Evolutionary conservation across 2,113 vertebrate genomes (phyloP).

Genomic region (Cyanoderma ruficeps): DNA sequence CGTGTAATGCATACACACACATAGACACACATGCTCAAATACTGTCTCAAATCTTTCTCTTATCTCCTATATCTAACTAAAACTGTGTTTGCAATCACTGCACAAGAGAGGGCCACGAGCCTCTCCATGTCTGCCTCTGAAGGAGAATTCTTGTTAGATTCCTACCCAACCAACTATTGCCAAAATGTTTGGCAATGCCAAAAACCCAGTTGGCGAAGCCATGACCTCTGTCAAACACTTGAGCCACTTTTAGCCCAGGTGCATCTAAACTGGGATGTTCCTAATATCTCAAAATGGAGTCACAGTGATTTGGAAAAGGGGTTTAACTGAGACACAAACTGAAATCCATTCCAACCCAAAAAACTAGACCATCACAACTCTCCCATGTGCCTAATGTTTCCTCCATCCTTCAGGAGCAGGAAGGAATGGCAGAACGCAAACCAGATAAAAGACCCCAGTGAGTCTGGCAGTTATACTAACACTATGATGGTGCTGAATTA

Average conservation of each 20-base stretch:
- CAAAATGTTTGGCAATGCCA: background rate
- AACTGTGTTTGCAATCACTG: background rate
- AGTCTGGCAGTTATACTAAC: background rate
- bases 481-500: background rate
- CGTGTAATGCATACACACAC: background rate
- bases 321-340: background rate
- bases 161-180: background rate
- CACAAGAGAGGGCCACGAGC: background rate
- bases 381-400: background rate
- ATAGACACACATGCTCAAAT: accelerated
- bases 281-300: background rate
- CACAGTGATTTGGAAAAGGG: background rate
- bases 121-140: background rate
- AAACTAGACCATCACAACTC: background rate
- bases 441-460: background rate
- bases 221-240: background rate
- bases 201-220: background rate
- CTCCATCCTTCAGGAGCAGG: background rate
- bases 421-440: background rate
- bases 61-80: background rate
- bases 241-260: background rate
- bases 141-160: background rate
- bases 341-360: background rate
- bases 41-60: background rate
- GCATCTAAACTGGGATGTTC: background rate